Evolutionary conservation across 1,140 invertebrate genomes (phyloP), one percentile per base, ranked within the genome.

Genomic region (Drosophila athabasca): DNA sequence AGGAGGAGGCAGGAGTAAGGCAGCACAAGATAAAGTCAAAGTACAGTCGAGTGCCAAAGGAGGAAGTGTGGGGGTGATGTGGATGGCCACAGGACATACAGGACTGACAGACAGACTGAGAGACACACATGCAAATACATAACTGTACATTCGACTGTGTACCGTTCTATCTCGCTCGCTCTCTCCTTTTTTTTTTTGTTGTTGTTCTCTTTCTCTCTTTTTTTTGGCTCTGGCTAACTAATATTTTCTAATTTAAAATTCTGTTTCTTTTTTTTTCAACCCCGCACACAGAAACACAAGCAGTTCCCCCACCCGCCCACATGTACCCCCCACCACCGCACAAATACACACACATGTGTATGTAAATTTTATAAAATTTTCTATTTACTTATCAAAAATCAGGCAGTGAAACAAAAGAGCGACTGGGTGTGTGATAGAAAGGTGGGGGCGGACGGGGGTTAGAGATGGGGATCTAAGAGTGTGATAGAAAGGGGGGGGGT

Each of bases 221-320:
- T 13, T 39, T 39, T 39, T 26, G 13, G 46, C 51, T 48, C 39
- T 35, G 62, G 78, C 69, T 81, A 87, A 87, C 82, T 87, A 87
- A 87, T 88, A 87, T 87, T 87, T 88, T 88, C 83, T 79, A 87
- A 87, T 87, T 87, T 87, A 83, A 83, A 87, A 87, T 87, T 88
- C 83, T 87, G 83, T 88, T 88, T 88, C 83, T 88, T 87, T 84
- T 85, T 87, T 85, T 87, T 85, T 74, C 83, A 62, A 58, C 39
- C 50, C 22, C 55, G 59, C 59, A 31, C 41, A 48, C 45, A 6
- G 43, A n/a, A 46, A 65, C 59, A 35, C 31, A 35, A 39, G 11
- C 35, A 39, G 11, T 35, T 26, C 26, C 13, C n/a, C 26, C 22
- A 5, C 15, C 9, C 35, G 6, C 29, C 15, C n/a, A n/a, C n/a